Evolutionary conservation across 1,140 invertebrate genomes (phyloP).

Genomic region (Tetramorium simillimum): DNA sequence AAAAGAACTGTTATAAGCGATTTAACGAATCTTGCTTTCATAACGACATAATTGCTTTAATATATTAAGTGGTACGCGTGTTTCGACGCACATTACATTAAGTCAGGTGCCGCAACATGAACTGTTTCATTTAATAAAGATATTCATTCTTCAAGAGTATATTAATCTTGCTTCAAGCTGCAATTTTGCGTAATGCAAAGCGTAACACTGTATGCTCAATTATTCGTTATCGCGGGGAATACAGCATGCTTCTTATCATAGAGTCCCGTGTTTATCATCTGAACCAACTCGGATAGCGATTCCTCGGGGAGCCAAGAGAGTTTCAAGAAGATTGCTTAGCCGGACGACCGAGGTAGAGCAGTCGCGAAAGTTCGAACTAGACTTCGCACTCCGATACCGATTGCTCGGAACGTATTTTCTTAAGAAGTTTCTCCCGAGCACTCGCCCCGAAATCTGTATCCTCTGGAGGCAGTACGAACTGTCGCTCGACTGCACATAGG

Average conservation of each 20-base stretch:
- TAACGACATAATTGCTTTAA: too few species aligned
- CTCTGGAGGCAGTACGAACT: conserved; percentile 56
- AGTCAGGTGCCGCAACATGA: neutral
- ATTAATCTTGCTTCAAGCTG: conserved; percentile 15
- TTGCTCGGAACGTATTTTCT: conserved; percentile 74
- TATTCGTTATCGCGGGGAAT: conserved; percentile 57
- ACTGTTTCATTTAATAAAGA: conserved; percentile 4
- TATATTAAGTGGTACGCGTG: neutral
- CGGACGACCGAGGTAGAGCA: conserved; percentile 65
- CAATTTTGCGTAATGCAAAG: neutral
- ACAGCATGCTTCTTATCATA: conserved; percentile 50
- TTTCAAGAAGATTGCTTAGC: conserved; percentile 75
- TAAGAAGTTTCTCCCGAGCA: conserved; percentile 70
- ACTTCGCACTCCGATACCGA: conserved; percentile 75
- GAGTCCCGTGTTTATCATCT: conserved; percentile 58
- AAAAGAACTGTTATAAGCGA: neutral
- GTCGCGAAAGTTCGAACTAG: conserved; percentile 73
- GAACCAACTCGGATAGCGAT: conserved; percentile 53
- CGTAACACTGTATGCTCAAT: conserved; percentile 49
- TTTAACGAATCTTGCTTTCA: neutral
- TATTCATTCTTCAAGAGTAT: neutral
- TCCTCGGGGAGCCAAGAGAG: conserved; percentile 66
- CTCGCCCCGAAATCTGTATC: conserved; percentile 71
- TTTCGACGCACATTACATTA: neutral
- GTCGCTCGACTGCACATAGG: conserved; percentile 58